Evolutionary conservation across 2,888 invertebrate species (phyloP).

Genomic region (Psylliodes chrysocephalus): DNA sequence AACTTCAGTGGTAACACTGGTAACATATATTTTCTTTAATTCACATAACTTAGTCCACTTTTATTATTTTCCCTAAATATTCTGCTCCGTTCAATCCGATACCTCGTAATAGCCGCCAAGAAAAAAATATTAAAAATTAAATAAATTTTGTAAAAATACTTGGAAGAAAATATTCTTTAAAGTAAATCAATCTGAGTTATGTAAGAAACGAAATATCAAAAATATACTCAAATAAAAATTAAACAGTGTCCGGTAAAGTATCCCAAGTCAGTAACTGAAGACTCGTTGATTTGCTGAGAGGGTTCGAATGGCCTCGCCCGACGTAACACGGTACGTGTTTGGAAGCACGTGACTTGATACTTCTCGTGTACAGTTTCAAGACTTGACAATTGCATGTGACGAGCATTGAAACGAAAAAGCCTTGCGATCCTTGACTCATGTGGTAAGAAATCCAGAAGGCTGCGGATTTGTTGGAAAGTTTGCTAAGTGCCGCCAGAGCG

Average conservation of each 20-base stretch:
- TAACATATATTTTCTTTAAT: too few species aligned
- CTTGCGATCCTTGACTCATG: constrained; percentile 67
- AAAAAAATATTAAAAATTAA: too few species aligned
- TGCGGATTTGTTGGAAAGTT: constrained; percentile 58
- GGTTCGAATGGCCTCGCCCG: constrained; percentile 41
- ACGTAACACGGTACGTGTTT: constrained; percentile 48
- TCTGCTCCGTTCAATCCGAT: too few species aligned
- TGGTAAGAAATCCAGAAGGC: constrained; percentile 65
- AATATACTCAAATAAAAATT: constrained; percentile 42
- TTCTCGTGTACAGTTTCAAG: constrained; percentile 62
- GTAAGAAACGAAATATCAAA: too few species aligned
- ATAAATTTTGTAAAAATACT: too few species aligned
- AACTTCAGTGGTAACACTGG: too few species aligned
- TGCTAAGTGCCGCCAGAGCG: constrained; percentile 60
- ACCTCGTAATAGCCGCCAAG: too few species aligned
- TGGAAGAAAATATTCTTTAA: too few species aligned
- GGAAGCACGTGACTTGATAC: constrained; percentile 53
- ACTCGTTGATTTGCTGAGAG: constrained; percentile 42
- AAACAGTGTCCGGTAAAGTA: constrained; percentile 63
- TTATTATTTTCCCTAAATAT: too few species aligned
- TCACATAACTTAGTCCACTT: too few species aligned
- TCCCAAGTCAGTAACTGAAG: constrained; percentile 64
- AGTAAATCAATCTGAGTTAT: too few species aligned
- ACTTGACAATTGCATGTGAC: constrained; percentile 73
- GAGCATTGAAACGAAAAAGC: constrained; percentile 71